phyloP scores from a whole-genome alignment of 2,888 invertebrate species.

The Agrotis puta region DNA sequence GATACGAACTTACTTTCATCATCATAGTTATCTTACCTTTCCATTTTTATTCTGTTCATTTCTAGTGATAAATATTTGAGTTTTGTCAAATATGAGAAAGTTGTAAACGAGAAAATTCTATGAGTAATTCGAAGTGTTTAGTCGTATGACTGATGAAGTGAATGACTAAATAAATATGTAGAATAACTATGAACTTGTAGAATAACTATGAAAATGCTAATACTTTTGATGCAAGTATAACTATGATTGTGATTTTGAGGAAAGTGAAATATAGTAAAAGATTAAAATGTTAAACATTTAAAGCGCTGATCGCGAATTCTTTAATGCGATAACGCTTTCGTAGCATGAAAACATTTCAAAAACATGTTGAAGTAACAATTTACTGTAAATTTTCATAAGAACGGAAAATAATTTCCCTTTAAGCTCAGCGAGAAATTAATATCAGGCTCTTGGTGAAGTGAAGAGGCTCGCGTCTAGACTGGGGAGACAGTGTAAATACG shows the following conservation, averaged over 20 bases:
- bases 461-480: conserved; percentile 62
- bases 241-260: too few species aligned
- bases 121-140: background rate
- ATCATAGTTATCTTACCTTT: background rate
- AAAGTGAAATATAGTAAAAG: background rate
- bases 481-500: conserved; percentile 54
- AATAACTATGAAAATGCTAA: too few species aligned
- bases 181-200: too few species aligned
- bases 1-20: background rate
- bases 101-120: background rate
- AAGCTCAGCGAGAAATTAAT: conserved; percentile 53
- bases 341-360: background rate
- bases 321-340: background rate
- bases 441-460: conserved; percentile 50
- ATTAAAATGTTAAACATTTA: background rate
- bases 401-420: conserved; percentile 53
- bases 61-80: background rate
- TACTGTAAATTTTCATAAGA: conserved; percentile 27
- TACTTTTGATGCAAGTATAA: too few species aligned
- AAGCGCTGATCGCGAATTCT: background rate
- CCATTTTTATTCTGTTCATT: conserved; percentile 1
- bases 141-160: background rate
- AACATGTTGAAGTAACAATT: conserved; percentile 4
- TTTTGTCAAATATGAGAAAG: background rate
- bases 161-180: too few species aligned